A percentile compares a stretch with the other conserved stretches of the same genome.
These are phyloP conservation scores for Tychaedon coryphoeus DNA, from an alignment of 2,113 vertebrate genomes.

Conservation along the genomic window DNA sequence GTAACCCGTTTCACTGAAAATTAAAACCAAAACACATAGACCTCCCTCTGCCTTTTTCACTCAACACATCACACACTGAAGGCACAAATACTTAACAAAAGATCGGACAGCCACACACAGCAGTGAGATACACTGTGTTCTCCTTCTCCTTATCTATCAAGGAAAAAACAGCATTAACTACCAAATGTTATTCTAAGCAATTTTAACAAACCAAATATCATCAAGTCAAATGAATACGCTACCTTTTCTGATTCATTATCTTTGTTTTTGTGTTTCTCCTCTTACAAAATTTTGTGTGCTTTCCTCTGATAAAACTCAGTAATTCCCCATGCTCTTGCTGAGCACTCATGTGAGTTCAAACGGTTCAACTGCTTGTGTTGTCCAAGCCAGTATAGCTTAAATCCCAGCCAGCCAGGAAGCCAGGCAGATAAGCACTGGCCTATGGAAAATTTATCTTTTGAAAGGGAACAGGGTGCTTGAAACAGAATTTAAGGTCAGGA, in stretches of 20 bases:
- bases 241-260: conserved; percentile 59
- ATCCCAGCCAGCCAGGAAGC: not conserved
- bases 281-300: not conserved
- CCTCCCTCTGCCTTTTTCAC: not conserved
- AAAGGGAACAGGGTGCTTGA: not conserved
- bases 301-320: not conserved
- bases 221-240: not conserved
- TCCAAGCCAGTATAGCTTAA: not conserved
- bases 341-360: not conserved
- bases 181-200: not conserved
- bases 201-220: not conserved
- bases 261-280: not conserved
- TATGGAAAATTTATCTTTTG: conserved; percentile 4
- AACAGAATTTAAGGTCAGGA: not conserved
- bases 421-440: conserved; percentile 29
- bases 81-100: not conserved
- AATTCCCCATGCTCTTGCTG: not conserved
- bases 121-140: not conserved
- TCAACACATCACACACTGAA: not conserved
- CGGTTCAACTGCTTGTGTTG: not conserved
- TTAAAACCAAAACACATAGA: not conserved
- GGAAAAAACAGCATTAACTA: not conserved
- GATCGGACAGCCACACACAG: rapidly evolving
- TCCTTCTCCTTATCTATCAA: not conserved
- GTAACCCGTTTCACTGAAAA: not conserved